Conservation (phyloP, 2,113 vertebrate genomes). For the Callipepla californica region DNA sequence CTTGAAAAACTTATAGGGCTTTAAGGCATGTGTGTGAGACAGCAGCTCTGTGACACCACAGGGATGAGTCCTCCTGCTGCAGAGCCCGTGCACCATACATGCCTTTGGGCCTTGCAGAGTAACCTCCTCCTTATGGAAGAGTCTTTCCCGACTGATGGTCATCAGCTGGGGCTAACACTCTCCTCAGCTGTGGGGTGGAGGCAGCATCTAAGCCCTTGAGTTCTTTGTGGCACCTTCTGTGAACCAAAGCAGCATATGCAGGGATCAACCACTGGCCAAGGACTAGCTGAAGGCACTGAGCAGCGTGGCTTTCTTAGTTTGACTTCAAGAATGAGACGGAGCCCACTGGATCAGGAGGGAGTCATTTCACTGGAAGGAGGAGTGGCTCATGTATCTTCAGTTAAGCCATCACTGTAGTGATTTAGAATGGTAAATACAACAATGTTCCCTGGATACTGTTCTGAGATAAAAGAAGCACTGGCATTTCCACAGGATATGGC, state of each 20-base stretch:
- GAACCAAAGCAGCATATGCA: background rate
- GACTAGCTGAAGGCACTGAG: background rate
- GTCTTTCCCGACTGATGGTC: background rate
- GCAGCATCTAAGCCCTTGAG: background rate
- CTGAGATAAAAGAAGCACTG: constrained; percentile 36
- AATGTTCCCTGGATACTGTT: background rate
- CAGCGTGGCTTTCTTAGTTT: background rate
- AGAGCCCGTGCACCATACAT: accelerated
- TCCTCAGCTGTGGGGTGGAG: background rate
- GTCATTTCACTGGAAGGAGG: background rate
- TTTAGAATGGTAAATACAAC: background rate
- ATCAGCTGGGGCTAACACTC: accelerated
- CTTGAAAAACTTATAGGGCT: background rate
- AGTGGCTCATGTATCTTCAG: background rate
- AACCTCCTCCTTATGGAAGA: background rate
- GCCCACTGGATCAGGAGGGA: background rate
- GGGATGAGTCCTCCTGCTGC: background rate
- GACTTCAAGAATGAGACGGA: background rate
- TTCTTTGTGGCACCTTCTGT: background rate
- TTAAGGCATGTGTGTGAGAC: background rate
- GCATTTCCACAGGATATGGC: constrained; percentile 15
- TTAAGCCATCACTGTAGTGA: background rate
- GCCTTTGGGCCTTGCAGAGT: background rate
- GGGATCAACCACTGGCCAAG: background rate
- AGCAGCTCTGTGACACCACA: background rate